Evolutionary conservation across 1,140 invertebrate genomes (phyloP), one percentile per base, ranked within the genome.

Genomic region (Eurosta solidaginis): DNA sequence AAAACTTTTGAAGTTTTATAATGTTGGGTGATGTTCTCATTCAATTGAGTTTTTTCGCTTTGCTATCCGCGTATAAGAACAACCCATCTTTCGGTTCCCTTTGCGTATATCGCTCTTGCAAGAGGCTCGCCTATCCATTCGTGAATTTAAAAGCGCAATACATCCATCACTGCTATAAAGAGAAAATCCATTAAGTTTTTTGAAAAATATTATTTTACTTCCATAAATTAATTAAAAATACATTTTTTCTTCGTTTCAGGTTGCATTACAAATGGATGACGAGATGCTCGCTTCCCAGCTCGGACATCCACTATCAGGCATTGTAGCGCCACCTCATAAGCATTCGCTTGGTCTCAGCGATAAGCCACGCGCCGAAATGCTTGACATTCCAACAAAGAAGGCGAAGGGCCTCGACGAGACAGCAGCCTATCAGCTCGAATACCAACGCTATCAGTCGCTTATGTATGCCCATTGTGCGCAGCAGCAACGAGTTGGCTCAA

Each of bases 371-470:
- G 50, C 84, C 88, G 78, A 90, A 80, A 89, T 89, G 74, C 82
- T 89, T 52, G 90, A 91, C 79, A 90, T 90, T 77, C 90, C 90
- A 78, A 89, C 89, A 54, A 91, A 91, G 84, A 85, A 85, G 80
- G 77, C 80, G 22, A 84, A 84, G 79, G 36, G 50, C 45, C 63
- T 81, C 20, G 81, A 81, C 47, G 81, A 78, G 7, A 29, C 78
- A 12, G 74, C 81, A n/a, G 80, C 80, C 74, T 81, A 83, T 80
- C 75, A 81, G 27, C 78, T 84, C 36, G 82, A 82, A 44, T 79
- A 82, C 42, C 83, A 84, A 47, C 81, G 78, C 36, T 84, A 87
- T 73, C 86, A 85, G 44, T 50, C 76, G 27, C 75, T 87, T 7
- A 80, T 87, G 80, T 87, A 84, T 77, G 83, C 84, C n/a, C 85